Percentiles rank a stretch among this genome's conserved stretches.
These are phyloP conservation scores for Epinephelus moara DNA, from an alignment of 2,113 vertebrate species.

Conservation along the genomic window DNA sequence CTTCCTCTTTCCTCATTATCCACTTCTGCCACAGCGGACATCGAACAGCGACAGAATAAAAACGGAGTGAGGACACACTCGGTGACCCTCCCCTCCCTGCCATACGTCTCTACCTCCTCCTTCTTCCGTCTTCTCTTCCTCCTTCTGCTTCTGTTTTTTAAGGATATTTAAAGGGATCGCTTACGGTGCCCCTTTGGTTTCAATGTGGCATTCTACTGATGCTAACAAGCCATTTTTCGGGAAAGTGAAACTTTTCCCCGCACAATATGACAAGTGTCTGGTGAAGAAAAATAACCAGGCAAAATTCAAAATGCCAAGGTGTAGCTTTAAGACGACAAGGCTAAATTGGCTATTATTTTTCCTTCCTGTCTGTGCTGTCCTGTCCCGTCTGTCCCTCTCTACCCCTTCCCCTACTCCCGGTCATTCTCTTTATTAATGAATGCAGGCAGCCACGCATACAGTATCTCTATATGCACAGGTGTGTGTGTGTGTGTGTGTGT, in stretches of 20 bases:
- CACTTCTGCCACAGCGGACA: conserved; percentile 38
- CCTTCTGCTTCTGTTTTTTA: conserved; percentile 5
- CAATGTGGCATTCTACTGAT: conserved; percentile 56
- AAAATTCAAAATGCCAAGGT: conserved; percentile 76
- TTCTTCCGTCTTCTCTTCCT: background rate
- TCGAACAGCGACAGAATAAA: conserved; percentile 17
- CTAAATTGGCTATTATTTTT: conserved; percentile 82
- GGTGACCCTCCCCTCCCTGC: conserved; percentile 45
- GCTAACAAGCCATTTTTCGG: conserved; percentile 75
- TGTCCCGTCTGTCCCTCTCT: conserved; percentile 74
- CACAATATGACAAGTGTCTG: conserved; percentile 67
- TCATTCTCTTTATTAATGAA: conserved; percentile 70
- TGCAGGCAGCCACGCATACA: conserved; percentile 20
- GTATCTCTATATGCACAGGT: background rate
- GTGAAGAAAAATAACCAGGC: conserved; percentile 65
- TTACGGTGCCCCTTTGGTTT: conserved; percentile 63
- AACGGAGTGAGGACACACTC: conserved; percentile 39
- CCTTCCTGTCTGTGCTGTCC: conserved; percentile 60
- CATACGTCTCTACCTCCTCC: conserved; percentile 25
- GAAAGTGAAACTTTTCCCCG: conserved; percentile 48
- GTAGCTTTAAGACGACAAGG: conserved; percentile 72
- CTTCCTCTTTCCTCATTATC: conserved; percentile 70
- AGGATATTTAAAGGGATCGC: conserved; percentile 55
- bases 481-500: background rate
- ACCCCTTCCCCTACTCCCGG: conserved; percentile 3